Base-by-base conservation (phyloP, 2,113 vertebrate genomes). In the Glaucidium brasilianum region DNA sequence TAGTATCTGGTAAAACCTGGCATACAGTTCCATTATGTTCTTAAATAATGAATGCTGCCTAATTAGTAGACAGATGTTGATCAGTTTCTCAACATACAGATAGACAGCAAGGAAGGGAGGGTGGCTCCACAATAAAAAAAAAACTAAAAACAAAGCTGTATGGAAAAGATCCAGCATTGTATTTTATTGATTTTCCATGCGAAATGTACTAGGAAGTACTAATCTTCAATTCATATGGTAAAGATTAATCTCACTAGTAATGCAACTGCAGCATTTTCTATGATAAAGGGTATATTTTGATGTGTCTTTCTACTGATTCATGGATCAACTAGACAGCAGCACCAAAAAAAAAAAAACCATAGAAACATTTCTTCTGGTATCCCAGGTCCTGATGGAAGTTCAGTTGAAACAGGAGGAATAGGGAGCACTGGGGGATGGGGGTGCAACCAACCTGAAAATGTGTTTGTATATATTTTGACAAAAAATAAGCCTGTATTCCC, bases 341-440 rank as follows among this genome's bases (percentile, higher is more conserved):
- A 58, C 18, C 7, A 5, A 41, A 15, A 47, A 19, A 27, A 9
- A 43, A 34, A 13, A 30, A 11, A 34, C 32, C n/a, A 71, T 8
- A 56, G 26, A 55, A 73, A 32, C 5, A 45, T 55, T 85, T 72
- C 11, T 83, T 73, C 23, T 35, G 30, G 9, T 59, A 52, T 39
- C 13, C 29, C 18, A 67, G 19, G 39, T 67, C 29, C 55, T 81
- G 32, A 22, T 9, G 10, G n/a, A 71, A 30, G 21, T 52, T 53
- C 35, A 72, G 3, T 13, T 60, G 39, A 15, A 72, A 49, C 4
- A 32, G 15, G 14, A 71, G 14, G 37, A 85, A 67, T 23, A 43
- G 32, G 7, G 30, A 3, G 10, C 21, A 15, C 59, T 5, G 13
- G 4, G 7, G 8, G 0, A 3, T 35, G 6, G 10, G 15, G 3